Base-by-base conservation (phyloP, 35 echinoderm and acorn worm genomes). In the Acanthaster planci region DNA sequence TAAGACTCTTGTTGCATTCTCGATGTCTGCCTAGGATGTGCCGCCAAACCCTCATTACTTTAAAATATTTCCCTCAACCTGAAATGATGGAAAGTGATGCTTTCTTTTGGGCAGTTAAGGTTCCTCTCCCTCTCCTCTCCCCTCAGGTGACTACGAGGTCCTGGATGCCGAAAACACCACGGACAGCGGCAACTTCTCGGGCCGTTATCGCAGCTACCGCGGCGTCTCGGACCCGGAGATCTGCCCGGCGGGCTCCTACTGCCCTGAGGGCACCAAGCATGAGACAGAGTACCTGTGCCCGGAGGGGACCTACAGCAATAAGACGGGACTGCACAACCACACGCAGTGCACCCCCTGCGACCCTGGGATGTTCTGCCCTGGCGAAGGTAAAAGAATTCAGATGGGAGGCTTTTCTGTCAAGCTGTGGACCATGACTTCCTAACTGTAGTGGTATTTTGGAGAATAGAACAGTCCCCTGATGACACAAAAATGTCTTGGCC, bases 311-410 rank as follows among this genome's bases (percentile, higher is more conserved):
- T 97, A 78, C 60, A 97, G 94, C 78, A 97, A 97, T 51, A 84
- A 29, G 81, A 97, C 94, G 1, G 90, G 89, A 18, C 87, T 97
- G 8, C 88, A 92, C 77, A 89, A 92, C 52, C 76, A 79, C 8
- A 86, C 86, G 9, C 94, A 97, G 55, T 97, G 94, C 57, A 85
- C 80, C 0, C 93, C 86, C 1, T 97, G 94, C 78, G 88, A 92
- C 35, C 94, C 94, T 36, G 94, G 94, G 27, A 97, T 93, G 95
- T 97, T 93, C 75, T 97, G 95, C 53, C 77, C 64, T 10, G 90
- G 95, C 44, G 91, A 97, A 93, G 95, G 93, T 92, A 92, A 30
- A 42, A 10, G 8, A n/a, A n/a, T n/a, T n/a, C n/a, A n/a, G n/a
- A n/a, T n/a, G n/a, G n/a, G n/a, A n/a, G n/a, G n/a, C n/a, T n/a